Conservation (phyloP, 2,888 invertebrate genomes). For the Eremobia ochroleuca region DNA sequence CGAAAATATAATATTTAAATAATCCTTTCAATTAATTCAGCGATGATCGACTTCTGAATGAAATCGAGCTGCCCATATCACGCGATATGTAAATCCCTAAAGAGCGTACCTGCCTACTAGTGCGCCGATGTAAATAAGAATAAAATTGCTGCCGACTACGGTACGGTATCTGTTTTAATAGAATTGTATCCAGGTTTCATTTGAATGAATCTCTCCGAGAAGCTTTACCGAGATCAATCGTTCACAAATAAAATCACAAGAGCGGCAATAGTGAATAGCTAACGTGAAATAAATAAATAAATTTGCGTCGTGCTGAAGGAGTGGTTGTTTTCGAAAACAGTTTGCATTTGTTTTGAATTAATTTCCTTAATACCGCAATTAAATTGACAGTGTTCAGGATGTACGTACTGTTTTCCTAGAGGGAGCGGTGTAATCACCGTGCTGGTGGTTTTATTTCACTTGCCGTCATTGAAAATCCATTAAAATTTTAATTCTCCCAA, state of each 20-base stretch:
- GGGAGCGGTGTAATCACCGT: slow-evolving; percentile 68
- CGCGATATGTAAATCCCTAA: slow-evolving; percentile 44
- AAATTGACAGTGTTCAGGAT: slow-evolving; percentile 56
- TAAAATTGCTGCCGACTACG: slow-evolving; percentile 34
- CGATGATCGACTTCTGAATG: slow-evolving; percentile 31
- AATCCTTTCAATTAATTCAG: slow-evolving; percentile 62
- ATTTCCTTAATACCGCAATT: slow-evolving; percentile 66
- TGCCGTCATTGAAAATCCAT: slow-evolving; percentile 77
- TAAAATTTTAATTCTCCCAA: slow-evolving; percentile 76
- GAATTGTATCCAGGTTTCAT: slow-evolving; percentile 63
- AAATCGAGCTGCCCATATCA: slow-evolving; percentile 21
- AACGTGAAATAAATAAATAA: slow-evolving; percentile 54
- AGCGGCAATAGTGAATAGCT: slow-evolving; percentile 27
- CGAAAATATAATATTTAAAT: slow-evolving; percentile 47
- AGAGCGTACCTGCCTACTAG: slow-evolving; percentile 35
- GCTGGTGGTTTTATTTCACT: slow-evolving; percentile 76
- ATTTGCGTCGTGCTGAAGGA: slow-evolving; percentile 39
- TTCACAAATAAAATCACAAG: slow-evolving; percentile 60
- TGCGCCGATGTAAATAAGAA: slow-evolving; percentile 44
- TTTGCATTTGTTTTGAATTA: slow-evolving; percentile 64
- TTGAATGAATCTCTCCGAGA: slow-evolving; percentile 51
- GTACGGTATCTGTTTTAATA: slow-evolving; percentile 38
- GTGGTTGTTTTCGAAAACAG: slow-evolving; percentile 47
- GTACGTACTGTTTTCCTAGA: slow-evolving; percentile 60
- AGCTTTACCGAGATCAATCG: slow-evolving; percentile 62